phyloP scores from a whole-genome alignment of 2,797 vertebrate genomes.

The Leptoclinus maculatus region DNA sequence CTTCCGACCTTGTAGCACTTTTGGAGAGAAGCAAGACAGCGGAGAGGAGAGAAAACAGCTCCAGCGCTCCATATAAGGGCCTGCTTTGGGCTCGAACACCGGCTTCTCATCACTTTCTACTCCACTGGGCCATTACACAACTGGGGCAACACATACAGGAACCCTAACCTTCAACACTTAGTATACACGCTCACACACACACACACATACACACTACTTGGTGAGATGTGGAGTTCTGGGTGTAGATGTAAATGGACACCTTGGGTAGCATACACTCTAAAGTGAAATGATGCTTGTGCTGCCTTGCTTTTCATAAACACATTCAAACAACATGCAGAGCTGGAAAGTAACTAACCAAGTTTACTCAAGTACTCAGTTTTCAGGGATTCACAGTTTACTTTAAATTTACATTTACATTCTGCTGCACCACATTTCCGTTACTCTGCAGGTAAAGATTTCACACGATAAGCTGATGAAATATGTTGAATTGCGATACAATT shows the following conservation, averaged over 20 bases:
- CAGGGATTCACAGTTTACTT: neutral
- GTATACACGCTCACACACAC: slow-evolving; percentile 39
- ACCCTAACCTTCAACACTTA: slow-evolving; percentile 72
- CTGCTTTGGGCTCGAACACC: slow-evolving; percentile 85
- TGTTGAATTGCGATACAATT: neutral
- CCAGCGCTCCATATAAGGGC: slow-evolving; percentile 86
- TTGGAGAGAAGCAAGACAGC: slow-evolving; percentile 81
- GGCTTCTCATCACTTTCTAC: slow-evolving; percentile 84
- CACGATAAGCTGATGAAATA: neutral
- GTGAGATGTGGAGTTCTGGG: slow-evolving; percentile 47
- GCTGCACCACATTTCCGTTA: neutral
- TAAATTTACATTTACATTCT: neutral
- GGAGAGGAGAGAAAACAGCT: slow-evolving; percentile 83
- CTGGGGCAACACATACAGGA: slow-evolving; percentile 71
- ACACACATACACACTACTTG: slow-evolving; percentile 36
- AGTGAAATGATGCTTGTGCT: slow-evolving; percentile 55
- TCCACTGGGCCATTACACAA: slow-evolving; percentile 79
- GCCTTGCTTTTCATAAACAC: slow-evolving; percentile 47
- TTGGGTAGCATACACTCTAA: slow-evolving; percentile 38
- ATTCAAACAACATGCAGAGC: slow-evolving; percentile 32
- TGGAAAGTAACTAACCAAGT: slow-evolving; percentile 6
- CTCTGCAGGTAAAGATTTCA: neutral
- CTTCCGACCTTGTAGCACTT: slow-evolving; percentile 81
- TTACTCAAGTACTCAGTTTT: neutral
- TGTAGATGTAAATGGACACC: slow-evolving; percentile 57